Evolutionary conservation across 2,113 vertebrate species (phyloP).

Genomic region (Python bivittatus): DNA sequence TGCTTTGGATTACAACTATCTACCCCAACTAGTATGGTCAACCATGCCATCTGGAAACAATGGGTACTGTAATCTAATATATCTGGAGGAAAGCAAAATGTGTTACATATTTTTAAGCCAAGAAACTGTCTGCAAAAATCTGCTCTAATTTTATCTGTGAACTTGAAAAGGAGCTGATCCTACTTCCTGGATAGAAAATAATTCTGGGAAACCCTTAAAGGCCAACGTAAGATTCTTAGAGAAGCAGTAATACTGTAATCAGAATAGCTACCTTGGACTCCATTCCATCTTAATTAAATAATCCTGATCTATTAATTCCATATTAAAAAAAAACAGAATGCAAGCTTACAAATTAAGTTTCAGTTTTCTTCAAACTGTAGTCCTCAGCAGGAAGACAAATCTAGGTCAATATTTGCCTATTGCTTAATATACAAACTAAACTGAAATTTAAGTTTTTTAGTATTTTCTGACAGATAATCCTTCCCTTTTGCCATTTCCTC

Average conservation of each 20-base stretch:
- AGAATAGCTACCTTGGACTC: background rate
- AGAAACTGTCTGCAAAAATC: background rate
- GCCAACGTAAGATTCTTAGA: background rate
- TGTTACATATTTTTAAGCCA: background rate
- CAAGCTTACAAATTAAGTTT: background rate
- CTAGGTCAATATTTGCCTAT: slow-evolving; percentile 48
- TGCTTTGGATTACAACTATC: background rate
- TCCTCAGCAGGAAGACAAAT: slow-evolving; percentile 47
- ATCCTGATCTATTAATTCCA: background rate
- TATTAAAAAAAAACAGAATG: slow-evolving; percentile 1
- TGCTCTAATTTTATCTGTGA: background rate
- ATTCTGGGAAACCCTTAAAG: background rate
- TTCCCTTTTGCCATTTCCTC: slow-evolving; percentile 21
- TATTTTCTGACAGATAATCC: slow-evolving; percentile 30
- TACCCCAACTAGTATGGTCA: background rate
- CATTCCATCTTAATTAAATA: slow-evolving; percentile 29
- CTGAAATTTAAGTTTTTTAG: slow-evolving; percentile 9
- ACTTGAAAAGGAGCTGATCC: background rate
- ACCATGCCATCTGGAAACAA: background rate
- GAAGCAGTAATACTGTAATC: background rate
- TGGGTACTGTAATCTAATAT: background rate
- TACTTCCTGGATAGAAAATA: background rate
- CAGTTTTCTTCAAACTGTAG: slow-evolving; percentile 25
- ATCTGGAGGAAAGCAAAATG: background rate
- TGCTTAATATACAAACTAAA: slow-evolving; percentile 37